These are phyloP conservation scores for Bellardia bayeri DNA, from an alignment of 2,888 invertebrate genomes.

Conservation along the genomic window DNA sequence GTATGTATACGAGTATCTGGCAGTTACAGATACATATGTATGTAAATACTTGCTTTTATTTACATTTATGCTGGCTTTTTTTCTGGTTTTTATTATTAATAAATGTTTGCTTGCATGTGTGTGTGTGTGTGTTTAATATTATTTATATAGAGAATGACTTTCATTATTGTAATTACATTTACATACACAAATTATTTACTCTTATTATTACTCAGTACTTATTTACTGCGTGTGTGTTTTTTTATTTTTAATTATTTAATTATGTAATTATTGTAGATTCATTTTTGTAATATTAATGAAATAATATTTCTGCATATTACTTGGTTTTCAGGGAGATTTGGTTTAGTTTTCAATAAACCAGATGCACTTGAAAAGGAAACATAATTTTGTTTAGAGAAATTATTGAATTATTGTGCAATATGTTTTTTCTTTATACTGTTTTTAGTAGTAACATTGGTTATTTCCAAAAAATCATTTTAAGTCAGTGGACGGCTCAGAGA, in stretches of 20 bases:
- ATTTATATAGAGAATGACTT: conserved; percentile 1
- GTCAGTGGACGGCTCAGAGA: no score
- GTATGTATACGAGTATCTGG: background rate
- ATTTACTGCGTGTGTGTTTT: background rate
- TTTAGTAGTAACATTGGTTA: no score
- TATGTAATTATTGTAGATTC: background rate
- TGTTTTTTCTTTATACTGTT: no score
- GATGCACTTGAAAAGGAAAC: no score
- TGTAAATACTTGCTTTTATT: background rate
- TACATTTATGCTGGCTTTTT: conserved; percentile 10
- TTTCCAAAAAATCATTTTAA: no score
- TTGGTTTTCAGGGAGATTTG: background rate
- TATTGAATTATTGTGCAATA: no score
- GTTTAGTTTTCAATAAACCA: background rate
- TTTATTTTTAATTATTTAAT: background rate
- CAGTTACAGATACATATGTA: background rate
- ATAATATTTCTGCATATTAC: background rate
- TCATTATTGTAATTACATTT: conserved; percentile 18
- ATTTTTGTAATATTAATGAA: background rate
- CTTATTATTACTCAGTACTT: background rate
- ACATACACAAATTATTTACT: conserved; percentile 24
- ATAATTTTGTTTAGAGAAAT: no score
- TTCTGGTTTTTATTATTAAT: background rate
- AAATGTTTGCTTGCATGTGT: background rate
- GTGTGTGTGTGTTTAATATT: background rate